phyloP scores from a whole-genome alignment of 2,797 vertebrate genomes.

The Scolopax bukidnonensis region DNA sequence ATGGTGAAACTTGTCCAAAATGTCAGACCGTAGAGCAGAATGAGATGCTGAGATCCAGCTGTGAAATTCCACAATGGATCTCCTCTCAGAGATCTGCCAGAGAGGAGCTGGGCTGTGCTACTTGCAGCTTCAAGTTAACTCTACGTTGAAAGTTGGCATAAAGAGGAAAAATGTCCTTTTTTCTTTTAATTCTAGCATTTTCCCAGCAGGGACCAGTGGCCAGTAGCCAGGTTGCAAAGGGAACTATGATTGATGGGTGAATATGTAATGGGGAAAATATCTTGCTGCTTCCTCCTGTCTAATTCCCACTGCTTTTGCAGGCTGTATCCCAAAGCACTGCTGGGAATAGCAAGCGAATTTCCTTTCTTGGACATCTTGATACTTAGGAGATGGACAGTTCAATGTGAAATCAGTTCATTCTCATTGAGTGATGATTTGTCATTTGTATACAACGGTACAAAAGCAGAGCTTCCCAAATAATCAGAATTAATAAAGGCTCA shows the following conservation, averaged over 20 bases:
- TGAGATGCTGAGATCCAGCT: constrained; percentile 47
- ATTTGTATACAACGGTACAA: constrained; percentile 24
- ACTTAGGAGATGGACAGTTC: constrained; percentile 60
- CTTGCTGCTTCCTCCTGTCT: constrained; percentile 67
- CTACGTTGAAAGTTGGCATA: constrained; percentile 22
- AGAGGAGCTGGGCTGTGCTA: background rate
- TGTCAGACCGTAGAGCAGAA: background rate
- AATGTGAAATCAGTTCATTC: constrained; percentile 46
- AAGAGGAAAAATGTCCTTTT: constrained; percentile 37
- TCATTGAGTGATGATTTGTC: constrained; percentile 53
- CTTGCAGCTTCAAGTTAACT: constrained; percentile 51
- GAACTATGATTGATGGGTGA: constrained; percentile 69
- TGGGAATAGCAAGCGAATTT: constrained; percentile 60
- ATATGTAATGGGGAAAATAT: constrained; percentile 59
- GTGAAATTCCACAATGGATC: constrained; percentile 55
- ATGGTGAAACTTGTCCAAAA: constrained; percentile 47
- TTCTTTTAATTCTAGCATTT: constrained; percentile 58
- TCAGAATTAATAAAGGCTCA: background rate
- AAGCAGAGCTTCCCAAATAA: background rate
- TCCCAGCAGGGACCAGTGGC: constrained; percentile 62
- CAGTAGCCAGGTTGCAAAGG: constrained; percentile 52
- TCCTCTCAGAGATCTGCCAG: constrained; percentile 17
- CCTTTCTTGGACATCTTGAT: constrained; percentile 52
- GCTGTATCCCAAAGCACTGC: constrained; percentile 57
- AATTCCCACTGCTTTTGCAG: constrained; percentile 66